Base-by-base conservation (phyloP, 2,113 vertebrate species). In the Bufo gargarizans region DNA sequence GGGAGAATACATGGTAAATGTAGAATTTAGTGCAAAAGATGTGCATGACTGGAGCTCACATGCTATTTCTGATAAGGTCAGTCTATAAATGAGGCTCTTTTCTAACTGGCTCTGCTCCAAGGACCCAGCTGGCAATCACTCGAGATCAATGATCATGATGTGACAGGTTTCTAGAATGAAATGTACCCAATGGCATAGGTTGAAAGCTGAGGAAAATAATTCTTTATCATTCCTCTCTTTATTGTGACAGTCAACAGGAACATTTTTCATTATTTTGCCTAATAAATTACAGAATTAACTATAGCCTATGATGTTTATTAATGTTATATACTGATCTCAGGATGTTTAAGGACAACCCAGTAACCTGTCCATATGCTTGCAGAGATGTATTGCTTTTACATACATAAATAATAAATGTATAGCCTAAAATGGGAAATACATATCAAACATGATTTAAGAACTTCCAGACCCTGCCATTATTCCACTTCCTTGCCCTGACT, bases 41-140 rank as follows among this genome's bases (percentile, higher is more conserved):
- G 61, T 76, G 17, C 56, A 76, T 63, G 55, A 53, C 58, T 63
- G 47, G 9, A 65, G 20, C 87, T 77, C 71, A 65, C 67, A 63
- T 58, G 59, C 69, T 77, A 63, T 88, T 88, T 45, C 55, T 61
- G 78, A 74, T 82, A 84, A 88, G 58, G 87, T 88, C 80, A 83
- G 69, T 88, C 45, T 63, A 83, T 49, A 88, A 84, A 83, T 83
- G 55, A 88, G 22, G 69, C 76, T 84, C 53, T 61, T 65, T 56
- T 76, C 59, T 77, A 33, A 63, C 45, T 77, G 81, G 82, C 87
- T 56, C 22, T 22, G 19, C 69, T 77, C 59, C 87, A 84, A 84
- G 72, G 87, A 84, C 71, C 71, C 87, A 84, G 69, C 78, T 84
- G 80, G 47, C 67, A 77, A 56, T 89, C 71, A 53, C 63, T 78